Conservation (phyloP, 2,113 vertebrate genomes). For the Podilymbus podiceps region DNA sequence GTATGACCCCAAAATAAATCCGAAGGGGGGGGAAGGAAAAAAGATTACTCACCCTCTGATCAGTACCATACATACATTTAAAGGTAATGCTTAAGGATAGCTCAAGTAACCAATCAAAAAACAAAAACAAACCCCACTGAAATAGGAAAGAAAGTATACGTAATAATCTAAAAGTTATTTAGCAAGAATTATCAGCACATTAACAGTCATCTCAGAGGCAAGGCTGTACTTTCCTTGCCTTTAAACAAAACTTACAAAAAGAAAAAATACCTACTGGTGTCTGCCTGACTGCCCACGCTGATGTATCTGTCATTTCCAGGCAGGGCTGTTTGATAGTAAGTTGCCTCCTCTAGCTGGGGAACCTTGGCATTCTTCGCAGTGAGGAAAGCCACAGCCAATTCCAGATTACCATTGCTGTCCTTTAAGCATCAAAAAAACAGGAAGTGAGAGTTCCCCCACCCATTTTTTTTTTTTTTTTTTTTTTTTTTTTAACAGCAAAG, state of each 20-base stretch:
- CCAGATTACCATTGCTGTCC: slow-evolving; percentile 97
- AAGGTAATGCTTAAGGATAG: background rate
- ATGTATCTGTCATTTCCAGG: slow-evolving; percentile 93
- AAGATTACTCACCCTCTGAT: background rate
- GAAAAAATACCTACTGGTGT: slow-evolving; percentile 85
- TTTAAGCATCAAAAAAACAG: slow-evolving; percentile 64
- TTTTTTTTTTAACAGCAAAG: background rate
- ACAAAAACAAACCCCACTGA: background rate
- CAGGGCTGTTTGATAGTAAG: slow-evolving; percentile 93
- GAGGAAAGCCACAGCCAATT: slow-evolving; percentile 91
- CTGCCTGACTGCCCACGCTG: slow-evolving; percentile 97
- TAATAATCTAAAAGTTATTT: background rate
- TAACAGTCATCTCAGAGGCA: background rate
- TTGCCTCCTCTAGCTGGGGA: slow-evolving; percentile 89
- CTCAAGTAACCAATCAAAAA: background rate
- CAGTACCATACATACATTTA: background rate
- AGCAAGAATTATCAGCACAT: background rate
- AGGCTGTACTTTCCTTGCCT: background rate
- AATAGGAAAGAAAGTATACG: background rate
- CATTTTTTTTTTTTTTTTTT: background rate
- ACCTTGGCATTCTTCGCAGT: slow-evolving; percentile 93
- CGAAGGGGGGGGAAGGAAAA: too few species aligned
- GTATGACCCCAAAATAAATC: background rate
- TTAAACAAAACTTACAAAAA: background rate
- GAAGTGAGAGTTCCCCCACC: background rate